Evolutionary conservation across 1,140 invertebrate species (phyloP), one percentile per base, ranked within the genome.

Genomic region (Armadillidium nasatum): DNA sequence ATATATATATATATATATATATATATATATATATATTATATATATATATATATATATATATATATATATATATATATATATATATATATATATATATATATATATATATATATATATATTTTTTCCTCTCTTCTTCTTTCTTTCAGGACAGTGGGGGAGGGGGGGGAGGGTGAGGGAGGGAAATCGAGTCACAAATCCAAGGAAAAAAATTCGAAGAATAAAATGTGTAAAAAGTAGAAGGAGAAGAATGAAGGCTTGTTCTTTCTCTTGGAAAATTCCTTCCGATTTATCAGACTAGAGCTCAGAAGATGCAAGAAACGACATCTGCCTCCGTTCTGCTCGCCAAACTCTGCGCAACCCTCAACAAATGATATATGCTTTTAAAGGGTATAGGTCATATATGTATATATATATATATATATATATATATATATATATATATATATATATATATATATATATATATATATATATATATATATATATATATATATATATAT

Each of bases 41-140:
- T 4, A 19, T 60, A 60, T 60, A 60, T 60, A 60, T 60, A 60
- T 60, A 60, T 60, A 60, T 60, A 60, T 60, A 60, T 60, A 60
- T 60, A 60, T 60, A 60, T 60, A 60, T 4, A 4, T 4, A 4
- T 60, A 60, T 60, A 60, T 60, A 60, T 60, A 60, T 60, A 60
- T 60, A 60, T 60, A 60, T 60, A 50, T 60, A 60, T 60, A 60
- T 60, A 60, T 60, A 4, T 60, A 4, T 60, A 60, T 60, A 60
- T 60, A 60, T 60, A 4, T 60, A 60, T 60, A 60, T 19, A 60
- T 13, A 60, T 13, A 60, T 15, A 60, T 4, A 3, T 33, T 33
- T 33, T 33, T 33, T 33, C 33, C 33, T 33, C 33, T 33, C n/a
- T 33, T 33, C 33, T 33, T 6, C 33, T n/a, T n/a, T n/a, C n/a